Percentiles rank a stretch among this genome's conserved stretches.
Conservation (phyloP, 2,113 vertebrate genomes). For the Nanorana parkeri region DNA sequence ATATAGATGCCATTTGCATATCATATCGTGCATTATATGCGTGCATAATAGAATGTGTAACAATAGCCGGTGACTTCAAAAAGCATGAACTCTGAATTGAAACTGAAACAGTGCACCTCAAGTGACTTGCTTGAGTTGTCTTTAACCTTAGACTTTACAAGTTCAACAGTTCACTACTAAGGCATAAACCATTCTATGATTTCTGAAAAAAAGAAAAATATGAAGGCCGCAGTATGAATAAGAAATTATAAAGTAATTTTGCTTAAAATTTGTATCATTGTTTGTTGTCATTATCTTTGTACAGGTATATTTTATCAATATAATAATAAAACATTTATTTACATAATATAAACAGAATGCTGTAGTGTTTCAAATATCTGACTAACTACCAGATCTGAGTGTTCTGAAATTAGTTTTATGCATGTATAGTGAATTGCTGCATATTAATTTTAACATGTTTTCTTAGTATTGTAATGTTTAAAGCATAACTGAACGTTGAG, state of each 20-base stretch:
- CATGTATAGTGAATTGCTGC: too few species aligned
- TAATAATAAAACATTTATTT: too few species aligned
- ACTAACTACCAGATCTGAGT: too few species aligned
- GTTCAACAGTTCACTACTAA: slow-evolving; percentile 55
- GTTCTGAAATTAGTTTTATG: too few species aligned
- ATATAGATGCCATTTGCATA: slow-evolving; percentile 55
- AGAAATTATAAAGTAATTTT: not conserved
- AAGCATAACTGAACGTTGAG: too few species aligned
- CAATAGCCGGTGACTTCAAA: slow-evolving; percentile 57
- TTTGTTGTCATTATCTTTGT: too few species aligned
- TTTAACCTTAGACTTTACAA: slow-evolving; percentile 37
- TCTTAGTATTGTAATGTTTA: too few species aligned
- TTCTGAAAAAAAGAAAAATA: not conserved
- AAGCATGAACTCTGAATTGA: slow-evolving; percentile 47
- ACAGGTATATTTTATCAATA: too few species aligned
- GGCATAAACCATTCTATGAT: not conserved
- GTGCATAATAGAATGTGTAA: slow-evolving; percentile 45
- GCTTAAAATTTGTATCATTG: too few species aligned
- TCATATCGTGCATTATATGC: slow-evolving; percentile 50
- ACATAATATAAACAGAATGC: too few species aligned
- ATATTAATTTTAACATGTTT: too few species aligned
- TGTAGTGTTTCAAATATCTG: too few species aligned
- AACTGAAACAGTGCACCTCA: slow-evolving; percentile 52
- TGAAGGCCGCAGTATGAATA: not conserved
- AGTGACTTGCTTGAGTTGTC: slow-evolving; percentile 32